Percentiles rank a stretch among this genome's conserved stretches.
These are phyloP conservation scores for Periparus ater DNA, from an alignment of 2,797 vertebrate species.

Conservation along the genomic window DNA sequence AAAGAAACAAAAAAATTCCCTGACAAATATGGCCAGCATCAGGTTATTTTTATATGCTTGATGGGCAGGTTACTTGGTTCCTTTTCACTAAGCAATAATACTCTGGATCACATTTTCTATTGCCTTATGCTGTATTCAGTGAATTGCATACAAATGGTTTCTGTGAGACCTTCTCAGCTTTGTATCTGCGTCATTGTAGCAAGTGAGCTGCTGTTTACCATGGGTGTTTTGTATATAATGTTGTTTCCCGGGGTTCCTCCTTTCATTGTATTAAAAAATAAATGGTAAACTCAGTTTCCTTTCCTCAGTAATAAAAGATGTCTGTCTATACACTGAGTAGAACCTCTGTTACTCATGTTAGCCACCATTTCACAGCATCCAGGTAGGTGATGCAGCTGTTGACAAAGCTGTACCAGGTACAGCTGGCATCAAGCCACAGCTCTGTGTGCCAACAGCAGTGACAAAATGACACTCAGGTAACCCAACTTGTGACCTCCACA, in stretches of 20 bases:
- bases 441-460: not conserved
- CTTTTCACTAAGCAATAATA: not conserved
- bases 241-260: not conserved
- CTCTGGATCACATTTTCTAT: not conserved
- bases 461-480: not conserved
- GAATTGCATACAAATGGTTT: constrained; percentile 48
- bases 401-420: not conserved
- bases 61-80: not conserved
- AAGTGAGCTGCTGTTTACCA: constrained; percentile 23
- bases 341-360: not conserved
- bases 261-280: constrained; percentile 39
- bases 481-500: not conserved
- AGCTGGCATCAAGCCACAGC: not conserved
- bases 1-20: not conserved
- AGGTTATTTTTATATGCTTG: not conserved
- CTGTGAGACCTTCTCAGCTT: constrained; percentile 52
- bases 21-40: not conserved
- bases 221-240: not conserved
- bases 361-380: not conserved
- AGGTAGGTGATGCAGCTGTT: not conserved
- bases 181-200: not conserved
- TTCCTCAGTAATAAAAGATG: not conserved
- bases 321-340: not conserved
- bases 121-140: not conserved
- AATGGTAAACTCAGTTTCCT: not conserved